Percentiles rank a stretch among this genome's conserved stretches.
Evolutionary conservation across 2,797 vertebrate genomes (phyloP).

Genomic region (Nannoperca australis): DNA sequence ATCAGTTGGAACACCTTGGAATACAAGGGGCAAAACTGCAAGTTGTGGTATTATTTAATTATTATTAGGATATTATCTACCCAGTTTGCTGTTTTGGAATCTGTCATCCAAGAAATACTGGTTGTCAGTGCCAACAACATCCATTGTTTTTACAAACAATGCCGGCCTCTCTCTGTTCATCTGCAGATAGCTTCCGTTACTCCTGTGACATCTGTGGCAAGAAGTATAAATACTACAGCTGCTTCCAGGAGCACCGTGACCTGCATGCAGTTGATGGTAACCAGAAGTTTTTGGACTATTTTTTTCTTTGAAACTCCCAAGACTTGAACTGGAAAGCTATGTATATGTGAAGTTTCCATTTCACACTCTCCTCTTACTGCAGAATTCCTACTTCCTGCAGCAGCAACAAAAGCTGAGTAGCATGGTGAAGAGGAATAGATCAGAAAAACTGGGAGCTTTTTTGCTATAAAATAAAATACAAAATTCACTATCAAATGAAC

Average conservation of each 20-base stretch:
- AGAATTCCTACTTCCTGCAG: slow-evolving; percentile 16
- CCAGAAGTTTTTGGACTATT: slow-evolving; percentile 27
- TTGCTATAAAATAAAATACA: not conserved
- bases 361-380: not conserved
- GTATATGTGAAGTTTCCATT: slow-evolving; percentile 26
- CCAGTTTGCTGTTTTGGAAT: not conserved
- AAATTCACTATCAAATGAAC: slow-evolving; percentile 4
- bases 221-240: slow-evolving; percentile 99
- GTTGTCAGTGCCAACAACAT: not conserved
- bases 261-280: slow-evolving; percentile 98
- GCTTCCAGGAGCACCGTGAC: slow-evolving; percentile 98
- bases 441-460: not conserved
- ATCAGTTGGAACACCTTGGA: slow-evolving; percentile 2
- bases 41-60: not conserved
- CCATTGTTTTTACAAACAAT: slow-evolving; percentile 25
- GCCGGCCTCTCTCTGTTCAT: slow-evolving; percentile 27
- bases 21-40: not conserved
- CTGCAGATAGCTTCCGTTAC: slow-evolving; percentile 96
- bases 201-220: slow-evolving; percentile 99
- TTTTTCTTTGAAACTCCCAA: slow-evolving; percentile 11
- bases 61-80: not conserved
- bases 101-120: slow-evolving; percentile 3
- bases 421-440: slow-evolving; percentile 22
- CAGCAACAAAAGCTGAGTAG: slow-evolving; percentile 14
- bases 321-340: slow-evolving; percentile 10